Evolutionary conservation across 2,888 invertebrate species (phyloP).

Genomic region (Dryobotodes eremita): DNA sequence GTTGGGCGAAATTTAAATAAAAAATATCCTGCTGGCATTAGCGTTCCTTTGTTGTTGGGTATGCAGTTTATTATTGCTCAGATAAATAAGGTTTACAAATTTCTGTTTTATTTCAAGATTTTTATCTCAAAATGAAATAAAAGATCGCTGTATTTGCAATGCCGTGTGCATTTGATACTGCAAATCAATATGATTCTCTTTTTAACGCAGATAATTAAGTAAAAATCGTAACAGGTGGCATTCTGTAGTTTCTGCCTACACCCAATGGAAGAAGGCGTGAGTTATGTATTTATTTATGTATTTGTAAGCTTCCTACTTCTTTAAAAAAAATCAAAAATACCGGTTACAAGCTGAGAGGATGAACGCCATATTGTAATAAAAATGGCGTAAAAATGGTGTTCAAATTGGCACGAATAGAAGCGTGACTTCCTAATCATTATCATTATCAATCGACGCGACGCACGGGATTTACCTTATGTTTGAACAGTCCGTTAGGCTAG

Average conservation of each 20-base stretch:
- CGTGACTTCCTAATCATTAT: too few species aligned
- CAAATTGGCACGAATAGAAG: too few species aligned
- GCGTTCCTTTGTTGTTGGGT: slow-evolving; percentile 39
- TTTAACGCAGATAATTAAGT: too few species aligned
- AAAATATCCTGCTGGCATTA: slow-evolving; percentile 43
- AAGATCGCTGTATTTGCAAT: neutral
- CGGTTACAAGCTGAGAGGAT: neutral
- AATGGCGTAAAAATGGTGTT: neutral
- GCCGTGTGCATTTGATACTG: neutral
- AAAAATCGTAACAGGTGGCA: neutral
- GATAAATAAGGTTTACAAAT: slow-evolving; percentile 32
- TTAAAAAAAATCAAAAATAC: neutral
- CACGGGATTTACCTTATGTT: too few species aligned
- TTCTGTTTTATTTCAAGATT: neutral
- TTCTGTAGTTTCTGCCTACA: neutral
- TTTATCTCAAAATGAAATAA: neutral
- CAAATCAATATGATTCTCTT: neutral
- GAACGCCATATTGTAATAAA: neutral
- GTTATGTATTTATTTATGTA: neutral
- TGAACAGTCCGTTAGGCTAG: neutral
- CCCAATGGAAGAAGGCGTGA: neutral
- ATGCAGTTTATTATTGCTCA: slow-evolving; percentile 42
- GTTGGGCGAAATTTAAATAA: slow-evolving; percentile 56
- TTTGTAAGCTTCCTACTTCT: neutral
- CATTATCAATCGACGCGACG: too few species aligned